These are phyloP conservation scores for Leptopilina clavipes DNA, from an alignment of 1,140 invertebrate genomes.

Conservation along the genomic window DNA sequence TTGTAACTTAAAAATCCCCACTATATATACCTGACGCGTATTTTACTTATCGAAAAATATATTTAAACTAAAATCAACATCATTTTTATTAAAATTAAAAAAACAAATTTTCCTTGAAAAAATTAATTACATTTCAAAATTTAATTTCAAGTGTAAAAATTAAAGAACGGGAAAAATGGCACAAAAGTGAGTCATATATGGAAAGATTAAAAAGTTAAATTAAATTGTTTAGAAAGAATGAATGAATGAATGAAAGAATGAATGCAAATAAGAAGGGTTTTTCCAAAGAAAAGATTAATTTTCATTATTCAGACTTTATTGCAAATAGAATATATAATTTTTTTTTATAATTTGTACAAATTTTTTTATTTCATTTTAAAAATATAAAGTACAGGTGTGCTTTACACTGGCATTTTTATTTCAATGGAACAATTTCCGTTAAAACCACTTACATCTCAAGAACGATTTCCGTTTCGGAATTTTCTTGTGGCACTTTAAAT, in stretches of 20 bases:
- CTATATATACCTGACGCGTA: not conserved
- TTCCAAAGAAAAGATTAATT: not conserved
- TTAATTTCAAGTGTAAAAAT: no score
- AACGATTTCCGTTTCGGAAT: constrained; percentile 12
- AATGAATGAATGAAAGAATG: not conserved
- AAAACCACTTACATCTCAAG: constrained; percentile 6
- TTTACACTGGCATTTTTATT: not conserved
- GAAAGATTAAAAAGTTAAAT: not conserved
- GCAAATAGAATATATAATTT: not conserved
- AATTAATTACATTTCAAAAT: no score
- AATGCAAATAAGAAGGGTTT: not conserved
- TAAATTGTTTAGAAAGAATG: not conserved
- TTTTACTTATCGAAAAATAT: no score
- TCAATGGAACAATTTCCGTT: not conserved
- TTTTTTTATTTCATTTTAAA: not conserved
- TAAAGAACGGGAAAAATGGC: no score
- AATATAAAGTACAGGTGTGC: constrained; percentile 14
- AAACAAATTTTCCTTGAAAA: no score
- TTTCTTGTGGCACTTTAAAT: constrained; percentile 6
- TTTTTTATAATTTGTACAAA: not conserved
- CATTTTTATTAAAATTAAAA: no score
- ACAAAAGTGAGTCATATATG: no score
- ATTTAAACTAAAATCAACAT: no score
- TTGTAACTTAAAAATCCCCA: not conserved
- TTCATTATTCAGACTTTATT: constrained; percentile 35